phyloP scores from a whole-genome alignment of 2,113 vertebrate species.

The Cyrtonyx montezumae region DNA sequence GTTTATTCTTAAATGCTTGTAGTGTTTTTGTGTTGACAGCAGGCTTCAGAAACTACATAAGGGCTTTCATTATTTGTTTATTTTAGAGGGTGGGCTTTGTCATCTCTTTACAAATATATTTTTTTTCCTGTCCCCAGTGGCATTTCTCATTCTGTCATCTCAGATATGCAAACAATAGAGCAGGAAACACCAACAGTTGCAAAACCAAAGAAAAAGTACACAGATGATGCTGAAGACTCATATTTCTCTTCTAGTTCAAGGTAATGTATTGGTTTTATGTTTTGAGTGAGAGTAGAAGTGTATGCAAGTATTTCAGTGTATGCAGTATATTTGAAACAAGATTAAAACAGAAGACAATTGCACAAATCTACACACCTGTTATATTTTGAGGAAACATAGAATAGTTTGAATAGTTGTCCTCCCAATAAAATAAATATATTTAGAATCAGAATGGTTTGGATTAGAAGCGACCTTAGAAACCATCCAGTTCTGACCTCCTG shows the following conservation, averaged over 20 bases:
- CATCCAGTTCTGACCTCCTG: not conserved
- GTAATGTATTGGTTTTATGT: constrained; percentile 20
- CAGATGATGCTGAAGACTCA: constrained; percentile 78
- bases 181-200: constrained; percentile 84
- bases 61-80: not conserved
- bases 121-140: constrained; percentile 75
- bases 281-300: not conserved
- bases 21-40: not conserved
- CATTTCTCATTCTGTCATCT: constrained; percentile 92
- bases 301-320: not conserved
- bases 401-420: not conserved
- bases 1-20: not conserved
- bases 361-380: not conserved
- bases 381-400: not conserved
- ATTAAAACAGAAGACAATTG: not conserved
- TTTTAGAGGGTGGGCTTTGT: not conserved
- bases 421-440: not conserved
- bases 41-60: not conserved
- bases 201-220: constrained; percentile 78
- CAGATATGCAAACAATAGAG: constrained; percentile 95
- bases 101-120: not conserved
- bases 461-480: not conserved
- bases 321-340: not conserved
- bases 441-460: not conserved
- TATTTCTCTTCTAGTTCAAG: constrained; percentile 80